Conservation (phyloP, 2,888 invertebrate genomes). For the Gasteruption jaculator region DNA sequence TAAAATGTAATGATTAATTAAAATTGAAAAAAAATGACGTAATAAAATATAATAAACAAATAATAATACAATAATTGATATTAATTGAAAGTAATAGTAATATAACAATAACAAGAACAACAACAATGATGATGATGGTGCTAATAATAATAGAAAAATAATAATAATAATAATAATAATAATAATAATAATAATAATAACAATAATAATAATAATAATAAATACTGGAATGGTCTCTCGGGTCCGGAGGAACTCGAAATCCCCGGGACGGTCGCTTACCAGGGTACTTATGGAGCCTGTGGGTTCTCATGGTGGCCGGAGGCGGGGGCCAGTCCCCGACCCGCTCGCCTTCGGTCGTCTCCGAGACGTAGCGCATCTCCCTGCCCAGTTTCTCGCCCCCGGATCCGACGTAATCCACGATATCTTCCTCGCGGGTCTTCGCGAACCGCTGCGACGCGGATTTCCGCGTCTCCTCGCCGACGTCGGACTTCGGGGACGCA, state of each 20-base stretch:
- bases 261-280: conserved; percentile 17
- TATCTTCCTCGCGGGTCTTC: conserved; percentile 75
- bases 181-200: too few species aligned
- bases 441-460: conserved; percentile 60
- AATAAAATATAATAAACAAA: not conserved
- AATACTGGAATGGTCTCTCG: too few species aligned
- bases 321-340: conserved; percentile 52
- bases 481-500: conserved; percentile 43
- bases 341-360: conserved; percentile 76
- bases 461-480: conserved; percentile 49
- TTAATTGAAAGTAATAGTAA: too few species aligned
- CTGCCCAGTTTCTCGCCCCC: conserved; percentile 76
- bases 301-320: conserved; percentile 37
- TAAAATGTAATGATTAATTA: conserved; percentile 3
- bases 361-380: conserved; percentile 76
- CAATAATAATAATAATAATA: too few species aligned
- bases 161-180: not conserved
- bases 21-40: not conserved
- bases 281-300: conserved; percentile 36
- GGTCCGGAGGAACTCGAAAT: too few species aligned
- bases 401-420: conserved; percentile 78
- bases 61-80: not conserved
- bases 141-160: not conserved
- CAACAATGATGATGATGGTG: too few species aligned
- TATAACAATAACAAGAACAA: too few species aligned